Base-by-base conservation (phyloP, 2,113 vertebrate genomes). In the Xenopus borealis region DNA sequence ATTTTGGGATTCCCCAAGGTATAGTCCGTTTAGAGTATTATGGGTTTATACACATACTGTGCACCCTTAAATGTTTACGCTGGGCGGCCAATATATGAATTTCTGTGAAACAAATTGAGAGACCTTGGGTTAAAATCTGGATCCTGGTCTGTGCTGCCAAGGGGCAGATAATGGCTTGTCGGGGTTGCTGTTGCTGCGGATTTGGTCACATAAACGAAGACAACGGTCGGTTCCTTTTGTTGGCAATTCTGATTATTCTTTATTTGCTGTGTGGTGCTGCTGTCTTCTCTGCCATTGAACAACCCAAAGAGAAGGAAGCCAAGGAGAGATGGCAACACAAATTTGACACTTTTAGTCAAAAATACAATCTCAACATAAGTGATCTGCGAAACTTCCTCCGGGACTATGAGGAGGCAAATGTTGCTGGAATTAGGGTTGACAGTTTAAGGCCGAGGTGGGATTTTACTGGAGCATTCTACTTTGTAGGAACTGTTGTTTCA, bases 401-500 rank as follows among this genome's bases (percentile, higher is more conserved):
- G 63, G 91, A 89, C 82, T 98, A 95, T 70, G 95, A 98, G 84
- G 89, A 93, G 83, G 96, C 96, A 71, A 91, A 86, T 71, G 86
- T 89, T 55, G 94, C 94, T 7, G 97, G 97, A 14, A 90, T 98
- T 80, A 93, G 95, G 2, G 91, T 96, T 86, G 94, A 95, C 86
- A 80, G 78, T 17, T 85, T 92, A 75, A 88, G 94, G 45, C 93
- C 94, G 20, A 91, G 95, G 2, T 99, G 97, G 97, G 96, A 99
- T 84, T 98, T 98, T 85, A 88, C 93, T 0, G 97, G 97, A 14
- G 94, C 96, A 1, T 95, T 98, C 81, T 99, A 97, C 85, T 99
- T 98, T 86, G 97, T 96, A 81, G 95, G 95, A 65, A 98, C 97
- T 12, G 96, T 98, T 63, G 95, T 99, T 61, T 98, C 96, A 27